Evolutionary conservation across 2,797 vertebrate genomes (phyloP).

Genomic region (Tokudaia muenninki): DNA sequence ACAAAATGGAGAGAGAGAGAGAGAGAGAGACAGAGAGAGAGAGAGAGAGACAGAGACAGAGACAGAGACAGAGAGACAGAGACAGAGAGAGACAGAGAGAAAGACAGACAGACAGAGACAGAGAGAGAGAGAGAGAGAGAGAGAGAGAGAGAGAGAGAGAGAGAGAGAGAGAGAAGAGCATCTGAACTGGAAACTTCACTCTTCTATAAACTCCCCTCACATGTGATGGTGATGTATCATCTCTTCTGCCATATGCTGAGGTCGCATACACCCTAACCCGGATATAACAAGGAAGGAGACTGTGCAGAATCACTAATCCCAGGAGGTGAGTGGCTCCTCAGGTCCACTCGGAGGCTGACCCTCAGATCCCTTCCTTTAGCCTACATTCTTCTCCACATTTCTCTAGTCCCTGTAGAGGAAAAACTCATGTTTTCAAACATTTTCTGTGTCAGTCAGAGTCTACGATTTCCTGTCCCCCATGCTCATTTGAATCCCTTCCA

Average conservation of each 20-base stretch:
- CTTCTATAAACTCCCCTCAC: neutral
- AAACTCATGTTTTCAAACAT: slow-evolving; percentile 8
- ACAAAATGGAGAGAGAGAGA: neutral
- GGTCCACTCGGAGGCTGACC: neutral
- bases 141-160: neutral
- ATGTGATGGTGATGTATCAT: neutral
- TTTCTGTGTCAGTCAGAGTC: neutral
- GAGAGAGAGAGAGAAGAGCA: neutral
- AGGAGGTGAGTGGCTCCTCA: neutral
- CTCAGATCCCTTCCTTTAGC: neutral
- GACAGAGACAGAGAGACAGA: too few relatives aligned
- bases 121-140: neutral
- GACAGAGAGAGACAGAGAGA: neutral
- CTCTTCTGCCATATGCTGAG: neutral
- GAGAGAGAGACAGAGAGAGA: neutral
- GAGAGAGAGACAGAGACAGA: neutral
- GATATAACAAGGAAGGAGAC: neutral
- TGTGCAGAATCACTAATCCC: too few relatives aligned
- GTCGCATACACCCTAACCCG: neutral
- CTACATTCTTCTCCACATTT: neutral
- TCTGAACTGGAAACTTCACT: neutral
- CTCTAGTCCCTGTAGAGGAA: slow-evolving; percentile 7
- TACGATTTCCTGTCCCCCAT: slow-evolving; percentile 6
- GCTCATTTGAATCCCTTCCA: neutral
- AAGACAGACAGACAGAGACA: neutral